These are phyloP conservation scores for Suricata suricatta DNA, from an alignment of 2,113 vertebrate genomes.

Conservation along the genomic window DNA sequence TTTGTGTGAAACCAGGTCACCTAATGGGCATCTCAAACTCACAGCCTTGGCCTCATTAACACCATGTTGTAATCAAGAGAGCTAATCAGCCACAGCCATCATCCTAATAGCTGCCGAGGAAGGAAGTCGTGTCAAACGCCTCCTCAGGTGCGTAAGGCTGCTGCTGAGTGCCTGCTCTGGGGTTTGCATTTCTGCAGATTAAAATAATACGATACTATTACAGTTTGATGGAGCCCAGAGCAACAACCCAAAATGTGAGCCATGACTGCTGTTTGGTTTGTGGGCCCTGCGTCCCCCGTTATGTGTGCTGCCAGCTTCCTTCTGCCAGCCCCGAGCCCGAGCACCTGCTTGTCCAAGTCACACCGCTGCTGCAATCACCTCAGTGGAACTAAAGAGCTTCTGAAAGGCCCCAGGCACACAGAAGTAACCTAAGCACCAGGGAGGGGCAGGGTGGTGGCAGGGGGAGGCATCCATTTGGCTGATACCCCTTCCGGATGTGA, in stretches of 20 bases:
- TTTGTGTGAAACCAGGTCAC: neutral
- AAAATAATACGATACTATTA: conserved; percentile 53
- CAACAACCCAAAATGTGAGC: neutral
- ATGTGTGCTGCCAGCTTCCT: neutral
- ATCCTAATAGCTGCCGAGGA: conserved; percentile 41
- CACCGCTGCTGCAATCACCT: neutral
- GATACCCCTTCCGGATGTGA: neutral
- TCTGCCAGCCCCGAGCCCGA: neutral
- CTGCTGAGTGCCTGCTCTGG: neutral
- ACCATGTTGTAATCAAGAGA: conserved; percentile 19
- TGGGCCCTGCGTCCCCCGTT: neutral
- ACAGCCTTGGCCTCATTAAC: conserved; percentile 33
- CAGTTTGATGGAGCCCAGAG: conserved; percentile 29
- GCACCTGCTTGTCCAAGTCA: neutral
- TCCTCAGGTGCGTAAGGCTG: neutral
- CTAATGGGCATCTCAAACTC: neutral
- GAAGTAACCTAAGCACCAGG: neutral
- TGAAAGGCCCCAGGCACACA: neutral
- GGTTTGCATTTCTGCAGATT: conserved; percentile 53
- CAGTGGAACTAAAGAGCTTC: accelerated
- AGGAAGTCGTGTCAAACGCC: conserved; percentile 14
- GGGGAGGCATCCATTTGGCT: no score
- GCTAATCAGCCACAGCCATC: conserved; percentile 51
- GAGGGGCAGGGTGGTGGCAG: no score
- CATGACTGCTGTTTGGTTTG: neutral